Conservation (phyloP, 2,797 vertebrate species). For the Nothura maculosa region DNA sequence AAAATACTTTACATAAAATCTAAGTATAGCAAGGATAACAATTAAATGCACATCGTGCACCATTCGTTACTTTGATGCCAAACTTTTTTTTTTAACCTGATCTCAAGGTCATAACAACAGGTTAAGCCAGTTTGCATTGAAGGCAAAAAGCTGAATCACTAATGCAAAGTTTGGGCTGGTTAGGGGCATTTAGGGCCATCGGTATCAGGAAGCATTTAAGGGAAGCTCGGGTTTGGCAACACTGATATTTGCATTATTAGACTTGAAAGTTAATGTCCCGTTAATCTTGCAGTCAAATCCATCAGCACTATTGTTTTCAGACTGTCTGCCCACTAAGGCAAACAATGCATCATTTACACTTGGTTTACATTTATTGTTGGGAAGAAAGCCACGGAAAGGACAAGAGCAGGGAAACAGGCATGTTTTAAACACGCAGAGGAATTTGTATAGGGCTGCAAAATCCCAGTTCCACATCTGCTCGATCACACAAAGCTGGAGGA, state of each 20-base stretch:
- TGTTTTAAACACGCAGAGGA: constrained; percentile 39
- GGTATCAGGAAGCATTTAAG: constrained; percentile 11
- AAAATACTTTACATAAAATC: constrained; percentile 23
- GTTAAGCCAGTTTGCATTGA: background rate
- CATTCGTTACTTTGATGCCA: background rate
- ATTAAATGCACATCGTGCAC: background rate
- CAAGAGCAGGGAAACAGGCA: background rate
- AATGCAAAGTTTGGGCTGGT: background rate
- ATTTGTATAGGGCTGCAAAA: no score
- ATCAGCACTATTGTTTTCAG: constrained; percentile 67
- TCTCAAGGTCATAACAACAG: background rate
- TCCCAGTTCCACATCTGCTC: constrained; percentile 36
- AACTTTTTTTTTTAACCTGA: background rate
- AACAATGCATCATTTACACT: constrained; percentile 72
- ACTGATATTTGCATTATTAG: constrained; percentile 46
- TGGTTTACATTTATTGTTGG: constrained; percentile 61
- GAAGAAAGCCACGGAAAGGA: constrained; percentile 35
- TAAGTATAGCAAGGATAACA: background rate
- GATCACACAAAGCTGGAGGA: constrained; percentile 23
- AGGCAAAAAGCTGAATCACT: background rate
- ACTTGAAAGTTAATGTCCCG: constrained; percentile 58
- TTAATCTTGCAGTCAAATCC: constrained; percentile 60
- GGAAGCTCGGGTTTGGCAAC: constrained; percentile 37
- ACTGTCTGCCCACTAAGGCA: constrained; percentile 63
- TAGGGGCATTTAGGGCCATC: background rate